A percentile compares a stretch with the other conserved stretches of the same genome.
Conservation (phyloP, 2,888 invertebrate genomes). For the Neoascia interrupta region DNA sequence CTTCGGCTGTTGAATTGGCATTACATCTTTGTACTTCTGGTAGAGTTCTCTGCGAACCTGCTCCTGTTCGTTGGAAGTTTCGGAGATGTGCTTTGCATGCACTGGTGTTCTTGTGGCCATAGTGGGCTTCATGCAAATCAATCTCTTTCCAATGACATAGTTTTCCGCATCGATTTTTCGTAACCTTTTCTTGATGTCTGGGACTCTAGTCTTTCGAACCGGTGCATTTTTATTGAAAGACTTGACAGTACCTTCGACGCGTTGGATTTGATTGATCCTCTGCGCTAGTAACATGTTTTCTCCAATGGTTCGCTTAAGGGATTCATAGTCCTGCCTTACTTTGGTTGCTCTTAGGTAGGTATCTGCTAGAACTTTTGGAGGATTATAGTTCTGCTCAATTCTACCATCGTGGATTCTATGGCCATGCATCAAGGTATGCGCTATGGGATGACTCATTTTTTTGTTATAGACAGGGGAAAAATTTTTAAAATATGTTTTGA, state of each 20-base stretch:
- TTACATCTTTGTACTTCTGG: slow-evolving; percentile 12
- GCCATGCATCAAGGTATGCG: no score
- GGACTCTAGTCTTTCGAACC: slow-evolving; percentile 7
- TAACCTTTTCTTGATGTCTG: slow-evolving; percentile 13
- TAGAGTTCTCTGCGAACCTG: slow-evolving; percentile 35
- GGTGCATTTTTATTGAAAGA: slow-evolving; percentile 28
- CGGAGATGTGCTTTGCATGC: no score
- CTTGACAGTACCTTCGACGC: slow-evolving; percentile 32
- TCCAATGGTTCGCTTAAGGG: slow-evolving; percentile 36
- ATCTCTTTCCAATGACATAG: slow-evolving; percentile 70
- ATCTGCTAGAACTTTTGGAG: slow-evolving; percentile 41
- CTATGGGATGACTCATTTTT: no score
- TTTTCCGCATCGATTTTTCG: slow-evolving; percentile 66
- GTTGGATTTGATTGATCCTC: slow-evolving; percentile 52
- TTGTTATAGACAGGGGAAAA: no score
- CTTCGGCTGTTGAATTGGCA: slow-evolving; percentile 15
- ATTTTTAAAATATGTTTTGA: no score
- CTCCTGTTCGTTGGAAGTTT: slow-evolving; percentile 14
- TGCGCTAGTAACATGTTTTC: slow-evolving; percentile 50
- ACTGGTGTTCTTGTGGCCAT: slow-evolving; percentile 52
- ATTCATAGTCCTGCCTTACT: slow-evolving; percentile 32
- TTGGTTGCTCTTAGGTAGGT: slow-evolving; percentile 37
- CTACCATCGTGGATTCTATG: no score
- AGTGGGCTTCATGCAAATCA: slow-evolving; percentile 70
- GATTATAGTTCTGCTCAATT: no score